These are phyloP conservation scores for Amiota communis DNA, from an alignment of 2,888 invertebrate species.

Conservation along the genomic window DNA sequence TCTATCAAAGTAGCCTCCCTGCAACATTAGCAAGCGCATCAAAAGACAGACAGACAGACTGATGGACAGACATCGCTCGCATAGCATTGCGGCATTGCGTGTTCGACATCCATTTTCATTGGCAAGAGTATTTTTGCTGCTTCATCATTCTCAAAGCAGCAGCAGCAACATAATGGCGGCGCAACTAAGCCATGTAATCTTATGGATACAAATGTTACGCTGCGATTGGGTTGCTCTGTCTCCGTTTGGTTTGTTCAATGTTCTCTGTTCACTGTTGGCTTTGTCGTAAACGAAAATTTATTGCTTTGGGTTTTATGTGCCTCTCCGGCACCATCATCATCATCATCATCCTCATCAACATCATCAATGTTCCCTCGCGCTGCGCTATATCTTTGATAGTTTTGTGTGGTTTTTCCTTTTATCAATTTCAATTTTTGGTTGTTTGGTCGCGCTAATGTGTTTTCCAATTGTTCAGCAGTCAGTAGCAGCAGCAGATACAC, in stretches of 20 bases:
- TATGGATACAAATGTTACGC: conserved; percentile 36
- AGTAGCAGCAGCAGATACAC: not conserved
- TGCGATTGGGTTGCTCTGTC: conserved; percentile 49
- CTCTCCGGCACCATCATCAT: not conserved
- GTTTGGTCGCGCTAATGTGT: conserved; percentile 57
- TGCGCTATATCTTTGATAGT: conserved; percentile 22
- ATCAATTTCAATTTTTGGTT: conserved; percentile 65
- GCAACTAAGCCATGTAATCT: conserved; percentile 45
- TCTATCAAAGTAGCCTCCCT: conserved; percentile 21
- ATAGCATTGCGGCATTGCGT: conserved; percentile 51
- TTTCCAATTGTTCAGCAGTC: conserved; percentile 55
- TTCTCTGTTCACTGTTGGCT: not conserved
- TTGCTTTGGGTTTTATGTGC: conserved; percentile 56
- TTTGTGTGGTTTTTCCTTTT: conserved; percentile 44
- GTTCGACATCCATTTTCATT: conserved; percentile 60
- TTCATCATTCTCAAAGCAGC: conserved; percentile 56
- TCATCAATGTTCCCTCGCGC: not conserved
- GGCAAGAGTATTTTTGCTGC: conserved; percentile 56
- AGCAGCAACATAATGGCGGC: conserved; percentile 57
- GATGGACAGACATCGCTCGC: not conserved
- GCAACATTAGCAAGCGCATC: not conserved
- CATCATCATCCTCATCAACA: not conserved
- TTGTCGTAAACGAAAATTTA: conserved; percentile 54
- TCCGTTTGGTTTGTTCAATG: not conserved
- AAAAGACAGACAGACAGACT: not conserved